Conservation (phyloP, 2,113 vertebrate genomes). For the Caloenas nicobarica region DNA sequence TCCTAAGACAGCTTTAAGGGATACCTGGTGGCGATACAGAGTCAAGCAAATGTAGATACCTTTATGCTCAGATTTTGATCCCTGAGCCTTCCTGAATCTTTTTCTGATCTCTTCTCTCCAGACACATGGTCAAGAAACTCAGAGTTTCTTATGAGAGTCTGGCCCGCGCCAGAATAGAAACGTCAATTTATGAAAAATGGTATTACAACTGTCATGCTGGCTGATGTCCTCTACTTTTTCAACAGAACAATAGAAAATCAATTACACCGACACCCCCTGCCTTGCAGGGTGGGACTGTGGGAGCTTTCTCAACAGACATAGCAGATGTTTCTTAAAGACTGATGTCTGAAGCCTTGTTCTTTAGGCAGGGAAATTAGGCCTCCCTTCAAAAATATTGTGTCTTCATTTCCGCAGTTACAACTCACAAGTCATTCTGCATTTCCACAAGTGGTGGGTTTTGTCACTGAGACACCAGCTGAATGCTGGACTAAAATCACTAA, state of each 20-base stretch:
- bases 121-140: background rate
- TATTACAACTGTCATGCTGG: background rate
- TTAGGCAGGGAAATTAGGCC: background rate
- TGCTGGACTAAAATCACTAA: background rate
- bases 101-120: background rate
- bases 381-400: background rate
- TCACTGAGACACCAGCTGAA: background rate
- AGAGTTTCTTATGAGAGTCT: background rate
- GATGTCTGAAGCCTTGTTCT: background rate
- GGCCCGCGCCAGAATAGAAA: accelerated
- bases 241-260: slow-evolving; percentile 30
- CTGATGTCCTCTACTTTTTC: background rate
- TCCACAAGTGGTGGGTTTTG: background rate
- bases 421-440: background rate
- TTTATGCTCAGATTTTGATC: background rate
- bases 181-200: background rate
- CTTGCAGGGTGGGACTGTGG: background rate
- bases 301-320: background rate
- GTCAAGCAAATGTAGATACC: background rate
- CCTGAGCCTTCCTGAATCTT: background rate
- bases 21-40: background rate
- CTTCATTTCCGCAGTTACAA: background rate
- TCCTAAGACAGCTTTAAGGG: background rate
- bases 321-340: background rate
- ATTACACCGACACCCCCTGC: background rate